These are phyloP conservation scores for Cinara cedri DNA, from an alignment of 2,888 invertebrate genomes.

Conservation along the genomic window DNA sequence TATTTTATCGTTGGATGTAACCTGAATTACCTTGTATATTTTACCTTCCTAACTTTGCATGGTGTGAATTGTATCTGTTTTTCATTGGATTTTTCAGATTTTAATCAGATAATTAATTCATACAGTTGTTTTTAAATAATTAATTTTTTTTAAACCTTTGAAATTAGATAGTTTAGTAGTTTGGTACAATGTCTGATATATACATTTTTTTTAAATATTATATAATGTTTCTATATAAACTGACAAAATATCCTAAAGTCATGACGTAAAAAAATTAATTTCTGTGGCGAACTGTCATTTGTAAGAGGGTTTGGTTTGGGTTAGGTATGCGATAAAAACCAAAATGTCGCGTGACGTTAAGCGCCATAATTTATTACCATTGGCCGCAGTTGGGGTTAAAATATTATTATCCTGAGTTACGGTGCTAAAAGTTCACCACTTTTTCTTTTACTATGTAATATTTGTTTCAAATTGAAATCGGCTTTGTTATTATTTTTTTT, in stretches of 20 bases:
- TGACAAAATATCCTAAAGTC: background rate
- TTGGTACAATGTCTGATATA: background rate
- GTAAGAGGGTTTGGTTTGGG: too few species aligned
- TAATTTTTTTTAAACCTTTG: too few species aligned
- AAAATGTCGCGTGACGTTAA: slow-evolving; percentile 53
- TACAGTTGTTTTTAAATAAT: too few species aligned
- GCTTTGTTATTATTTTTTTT: slow-evolving; percentile 14
- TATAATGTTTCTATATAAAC: slow-evolving; percentile 9
- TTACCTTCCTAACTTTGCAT: too few species aligned
- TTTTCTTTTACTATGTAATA: slow-evolving; percentile 14
- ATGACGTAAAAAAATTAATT: slow-evolving; percentile 42
- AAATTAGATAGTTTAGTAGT: too few species aligned
- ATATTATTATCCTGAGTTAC: slow-evolving; percentile 42
- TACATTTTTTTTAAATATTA: background rate
- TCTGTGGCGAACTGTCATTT: slow-evolving; percentile 31
- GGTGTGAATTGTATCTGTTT: too few species aligned
- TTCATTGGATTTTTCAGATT: too few species aligned
- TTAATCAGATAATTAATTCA: too few species aligned
- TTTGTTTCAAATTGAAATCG: slow-evolving; percentile 11
- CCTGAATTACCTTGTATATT: too few species aligned
- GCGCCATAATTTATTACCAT: slow-evolving; percentile 49
- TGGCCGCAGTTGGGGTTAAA: slow-evolving; percentile 39
- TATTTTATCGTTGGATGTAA: too few species aligned
- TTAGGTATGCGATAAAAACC: slow-evolving; percentile 28
- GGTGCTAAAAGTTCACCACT: slow-evolving; percentile 30